Base-by-base conservation (phyloP, 1,140 invertebrate species). In the Drosophila parabipectinata region DNA sequence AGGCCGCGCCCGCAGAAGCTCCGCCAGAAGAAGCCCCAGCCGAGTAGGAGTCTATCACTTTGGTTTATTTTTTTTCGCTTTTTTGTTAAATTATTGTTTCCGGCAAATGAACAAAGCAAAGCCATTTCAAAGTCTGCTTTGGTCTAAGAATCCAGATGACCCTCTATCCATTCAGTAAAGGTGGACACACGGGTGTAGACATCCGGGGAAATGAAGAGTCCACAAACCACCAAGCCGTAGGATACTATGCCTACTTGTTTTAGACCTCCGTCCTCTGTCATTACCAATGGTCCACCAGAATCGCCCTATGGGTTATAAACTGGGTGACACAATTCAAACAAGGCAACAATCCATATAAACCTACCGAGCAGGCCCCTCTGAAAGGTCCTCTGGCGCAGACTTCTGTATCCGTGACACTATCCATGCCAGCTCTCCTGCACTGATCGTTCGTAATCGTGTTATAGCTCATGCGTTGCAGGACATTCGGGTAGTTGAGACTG, bases 281-380 rank as follows among this genome's bases (percentile, higher is more conserved):
- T 79, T 0, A 92, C 90, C 5, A 96, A 66, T 7, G 96, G 95
- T 26, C 96, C 96, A 18, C 95, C 95, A 34, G 95, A 96, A 79
- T 96, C 95, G 26, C 95, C 95, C 93, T 95, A 93, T 2, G 7
- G n/a, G 44, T 28, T 44, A 21, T 9, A 18, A 15, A 45, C 14
- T 45, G 0, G 1, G 7, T 18, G 9, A 1, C 44, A 24, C 8
- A 7, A 9, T 4, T 10, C 6, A 10, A 39, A 74, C 6, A 21
- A 18, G 15, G 15, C 5, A 10, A 2, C 0, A 39, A 39, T 1
- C 26, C 1, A 26, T 10, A 7, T 44, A 37, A 8, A 37, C 85
- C 78, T 41, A 91, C 90, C 45, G 85, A 79, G 37, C 92, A 92
- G 9, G 92, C 92, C n/a, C 93, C 93, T 64, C 92, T 82, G 9